These are phyloP conservation scores for Cepaea nemoralis DNA, from an alignment of 1,140 invertebrate genomes.

Conservation along the genomic window DNA sequence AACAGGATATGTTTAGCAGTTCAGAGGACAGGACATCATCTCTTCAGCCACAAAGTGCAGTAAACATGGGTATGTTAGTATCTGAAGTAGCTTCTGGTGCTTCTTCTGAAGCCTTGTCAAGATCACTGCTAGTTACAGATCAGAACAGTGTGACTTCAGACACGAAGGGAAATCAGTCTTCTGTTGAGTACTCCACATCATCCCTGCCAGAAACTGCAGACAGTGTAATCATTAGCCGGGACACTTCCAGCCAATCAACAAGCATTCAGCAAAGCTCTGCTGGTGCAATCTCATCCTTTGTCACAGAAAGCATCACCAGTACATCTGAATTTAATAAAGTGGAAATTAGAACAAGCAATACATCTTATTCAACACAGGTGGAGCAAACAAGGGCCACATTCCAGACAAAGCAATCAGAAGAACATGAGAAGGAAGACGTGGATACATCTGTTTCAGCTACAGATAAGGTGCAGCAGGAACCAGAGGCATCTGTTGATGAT, in stretches of 20 bases:
- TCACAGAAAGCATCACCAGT: neutral
- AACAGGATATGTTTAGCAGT: neutral
- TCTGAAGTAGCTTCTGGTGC: neutral
- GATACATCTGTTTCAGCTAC: neutral
- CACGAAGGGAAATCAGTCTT: neutral
- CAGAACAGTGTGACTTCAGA: neutral
- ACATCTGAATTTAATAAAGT: neutral
- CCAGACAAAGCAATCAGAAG: neutral
- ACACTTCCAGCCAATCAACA: neutral
- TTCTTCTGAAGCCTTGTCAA: neutral
- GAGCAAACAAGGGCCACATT: neutral
- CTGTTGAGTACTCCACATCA: neutral
- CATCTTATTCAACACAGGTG: neutral
- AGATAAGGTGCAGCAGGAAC: neutral
- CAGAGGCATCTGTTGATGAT: neutral
- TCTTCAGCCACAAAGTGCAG: neutral
- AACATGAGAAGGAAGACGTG: neutral
- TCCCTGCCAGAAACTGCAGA: neutral
- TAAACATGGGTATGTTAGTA: neutral
- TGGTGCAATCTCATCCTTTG: neutral
- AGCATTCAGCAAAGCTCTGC: neutral
- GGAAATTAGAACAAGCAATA: neutral
- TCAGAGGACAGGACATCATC: constrained; percentile 8
- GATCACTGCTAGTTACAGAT: neutral
- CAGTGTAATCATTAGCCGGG: neutral